These are phyloP conservation scores for Coryphaenoides rupestris DNA, from an alignment of 2,113 vertebrate species.

Conservation along the genomic window DNA sequence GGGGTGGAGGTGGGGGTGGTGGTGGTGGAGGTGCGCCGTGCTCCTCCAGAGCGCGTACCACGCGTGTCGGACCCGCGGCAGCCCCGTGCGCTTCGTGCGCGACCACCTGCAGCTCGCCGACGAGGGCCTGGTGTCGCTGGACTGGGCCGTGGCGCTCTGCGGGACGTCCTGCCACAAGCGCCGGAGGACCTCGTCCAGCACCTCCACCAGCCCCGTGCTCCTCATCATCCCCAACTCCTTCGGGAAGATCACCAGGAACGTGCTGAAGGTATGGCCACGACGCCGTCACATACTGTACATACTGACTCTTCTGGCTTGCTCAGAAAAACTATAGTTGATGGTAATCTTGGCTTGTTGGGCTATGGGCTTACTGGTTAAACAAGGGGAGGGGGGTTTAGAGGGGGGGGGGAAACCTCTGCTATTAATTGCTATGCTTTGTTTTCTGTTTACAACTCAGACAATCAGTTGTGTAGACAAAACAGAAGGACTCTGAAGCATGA, in stretches of 20 bases:
- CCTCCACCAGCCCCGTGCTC: slow-evolving; percentile 73
- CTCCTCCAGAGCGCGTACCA: slow-evolving; percentile 70
- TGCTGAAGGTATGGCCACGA: slow-evolving; percentile 79
- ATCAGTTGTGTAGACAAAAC: too few species aligned
- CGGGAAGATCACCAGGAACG: slow-evolving; percentile 78
- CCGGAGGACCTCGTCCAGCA: slow-evolving; percentile 75
- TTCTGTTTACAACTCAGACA: too few species aligned
- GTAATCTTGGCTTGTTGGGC: too few species aligned
- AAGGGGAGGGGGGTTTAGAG: too few species aligned
- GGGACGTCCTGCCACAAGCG: slow-evolving; percentile 60
- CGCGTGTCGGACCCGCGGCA: slow-evolving; percentile 65
- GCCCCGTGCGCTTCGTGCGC: slow-evolving; percentile 71
- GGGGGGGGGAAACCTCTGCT: too few species aligned
- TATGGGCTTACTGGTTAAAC: neutral
- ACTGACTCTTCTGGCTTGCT: neutral
- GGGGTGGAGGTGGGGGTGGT: too few species aligned
- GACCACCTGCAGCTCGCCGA: slow-evolving; percentile 78
- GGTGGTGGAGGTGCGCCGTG: too few species aligned
- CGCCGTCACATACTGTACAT: too few species aligned
- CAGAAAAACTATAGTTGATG: too few species aligned
- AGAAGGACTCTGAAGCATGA: too few species aligned
- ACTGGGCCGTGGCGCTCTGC: slow-evolving; percentile 75
- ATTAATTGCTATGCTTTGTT: too few species aligned
- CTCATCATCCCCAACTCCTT: slow-evolving; percentile 81
- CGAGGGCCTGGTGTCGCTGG: slow-evolving; percentile 76